Base-by-base conservation (phyloP, 2,113 vertebrate species). In the Cinclus mexicanus region DNA sequence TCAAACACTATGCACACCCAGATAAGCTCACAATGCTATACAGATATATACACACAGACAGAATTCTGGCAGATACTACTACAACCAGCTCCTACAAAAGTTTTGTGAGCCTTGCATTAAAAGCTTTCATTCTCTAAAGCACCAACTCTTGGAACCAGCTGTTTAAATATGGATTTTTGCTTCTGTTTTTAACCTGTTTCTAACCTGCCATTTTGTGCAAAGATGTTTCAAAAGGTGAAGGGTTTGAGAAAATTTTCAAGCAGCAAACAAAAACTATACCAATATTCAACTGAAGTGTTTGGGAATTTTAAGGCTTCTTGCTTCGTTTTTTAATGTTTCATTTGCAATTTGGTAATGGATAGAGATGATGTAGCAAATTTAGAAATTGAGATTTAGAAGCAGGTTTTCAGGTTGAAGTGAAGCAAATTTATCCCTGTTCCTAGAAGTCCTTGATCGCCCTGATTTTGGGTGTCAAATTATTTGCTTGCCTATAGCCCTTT, bases 171-270 rank as follows among this genome's bases (percentile, higher is more conserved):
- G 71, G 52, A 83, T 80, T 83, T 95, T 68, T 56, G 35, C 56
- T 95, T 80, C 68, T 59, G 83, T 86, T 95, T 87, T 83, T 63
- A 94, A 70, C 39, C 39, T 87, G 28, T 59, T 94, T 95, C 68
- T 77, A 93, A 82, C 42, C 70, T 93, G 63, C 50, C 78, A 79
- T 84, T 26, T 69, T 82, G 14, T 33, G 7, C 49, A 61, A 9
- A 42, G 46, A 91, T 61, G 57, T 69, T 91, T 91, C 70, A 80
- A 41, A 69, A 71, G 26, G 24, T n/a, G 21, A 82, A 93, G 8
- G 14, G 26, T 47, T 82, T 69, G 37, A 87, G 39, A 83, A 87
- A 91, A 83, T 44, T 65, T 15, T 12, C 50, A 87, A 53, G 52
- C 87, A 79, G 63, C n/a, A 77, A 89, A 61, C 15, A 24, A 75